Base-by-base conservation (phyloP, 2,797 vertebrate genomes). In the Mus spretus region DNA sequence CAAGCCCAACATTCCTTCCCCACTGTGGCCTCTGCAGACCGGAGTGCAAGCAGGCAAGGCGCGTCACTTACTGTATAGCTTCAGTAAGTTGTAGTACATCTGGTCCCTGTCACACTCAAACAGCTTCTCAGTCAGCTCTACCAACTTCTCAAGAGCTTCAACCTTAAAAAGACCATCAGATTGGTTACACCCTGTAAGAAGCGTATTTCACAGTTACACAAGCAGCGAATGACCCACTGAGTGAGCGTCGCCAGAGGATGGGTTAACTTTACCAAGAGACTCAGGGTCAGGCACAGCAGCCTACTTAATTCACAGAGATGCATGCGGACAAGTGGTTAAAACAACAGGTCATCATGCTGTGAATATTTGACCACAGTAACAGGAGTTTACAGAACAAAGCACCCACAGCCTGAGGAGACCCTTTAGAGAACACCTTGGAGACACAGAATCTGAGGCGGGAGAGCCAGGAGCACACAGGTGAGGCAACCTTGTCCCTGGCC, bases 91-190 rank as follows among this genome's bases (percentile, higher is more conserved):
- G 97, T 98, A 98, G 98, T 99, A 99, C 99, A 99, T 99, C 91
- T 99, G 99, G 96, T 99, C 99, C 98, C 99, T 98, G 98, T 99
- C 99, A 11, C 99, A 99, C 95, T 99, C 99, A 98, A 99, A 99
- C 3, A 99, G 98, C 97, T 99, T 99, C 90, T 98, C 90, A 28
- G 99, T 99, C 98, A 99, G 97, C 67, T 99, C 99, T 97, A 99
- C 99, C 98, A 99, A 98, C 89, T 99, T 98, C 96, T 99, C 99
- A 98, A 99, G 98, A 84, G 97, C 0, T 97, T 99, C 99, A 97
- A 99, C 98, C 99, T 99, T 82, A 94, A 97, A 96, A 96, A 95
- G 70, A 97, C 90, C 4, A 93, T 96, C 31, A 87, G 78, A 47
- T 85, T 44, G 80, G 61, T 78, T 80, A 72, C 4, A 75, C 19